A percentile compares a stretch with the other conserved stretches of the same genome.
phyloP scores from a whole-genome alignment of 2,113 vertebrate genomes.

The Larimichthys crocea region DNA sequence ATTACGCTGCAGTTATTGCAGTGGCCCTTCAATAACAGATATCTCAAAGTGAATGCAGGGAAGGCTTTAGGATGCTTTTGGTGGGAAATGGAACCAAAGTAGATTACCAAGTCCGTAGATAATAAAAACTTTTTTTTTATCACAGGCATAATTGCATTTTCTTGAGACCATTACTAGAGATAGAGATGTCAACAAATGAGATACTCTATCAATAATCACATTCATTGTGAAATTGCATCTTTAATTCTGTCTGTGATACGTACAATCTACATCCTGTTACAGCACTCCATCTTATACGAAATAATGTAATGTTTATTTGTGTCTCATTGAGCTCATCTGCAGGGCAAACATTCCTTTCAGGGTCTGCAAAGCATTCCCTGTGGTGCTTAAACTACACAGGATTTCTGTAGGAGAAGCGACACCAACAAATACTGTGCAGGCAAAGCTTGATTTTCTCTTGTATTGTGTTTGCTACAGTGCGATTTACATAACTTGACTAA shows the following conservation, averaged over 20 bases:
- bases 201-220: conserved; percentile 22
- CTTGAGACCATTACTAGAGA: conserved; percentile 2
- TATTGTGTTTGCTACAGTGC: conserved; percentile 35
- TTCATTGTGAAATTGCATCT: conserved; percentile 28
- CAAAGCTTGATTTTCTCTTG: conserved; percentile 35
- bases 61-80: conserved; percentile 5
- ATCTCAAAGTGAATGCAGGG: conserved; percentile 1
- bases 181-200: conserved; percentile 27
- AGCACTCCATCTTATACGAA: conserved; percentile 35
- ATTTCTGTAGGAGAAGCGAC: conserved; percentile 35
- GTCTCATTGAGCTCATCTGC: conserved; percentile 70
- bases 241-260: conserved; percentile 39
- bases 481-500: conserved; percentile 68
- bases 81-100: not conserved
- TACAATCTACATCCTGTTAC: conserved; percentile 26
- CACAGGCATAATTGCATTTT: conserved; percentile 10
- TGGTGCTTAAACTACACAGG: conserved; percentile 48
- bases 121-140: conserved; percentile 12
- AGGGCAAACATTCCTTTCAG: conserved; percentile 62
- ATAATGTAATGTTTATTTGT: conserved; percentile 60
- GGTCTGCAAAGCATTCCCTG: conserved; percentile 57
- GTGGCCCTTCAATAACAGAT: conserved; percentile 25
- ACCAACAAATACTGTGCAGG: conserved; percentile 24
- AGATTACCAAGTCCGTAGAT: conserved; percentile 11
- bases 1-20: conserved; percentile 23